Base-by-base conservation (phyloP, 2,888 invertebrate species). In the Drosophila silvestris region DNA sequence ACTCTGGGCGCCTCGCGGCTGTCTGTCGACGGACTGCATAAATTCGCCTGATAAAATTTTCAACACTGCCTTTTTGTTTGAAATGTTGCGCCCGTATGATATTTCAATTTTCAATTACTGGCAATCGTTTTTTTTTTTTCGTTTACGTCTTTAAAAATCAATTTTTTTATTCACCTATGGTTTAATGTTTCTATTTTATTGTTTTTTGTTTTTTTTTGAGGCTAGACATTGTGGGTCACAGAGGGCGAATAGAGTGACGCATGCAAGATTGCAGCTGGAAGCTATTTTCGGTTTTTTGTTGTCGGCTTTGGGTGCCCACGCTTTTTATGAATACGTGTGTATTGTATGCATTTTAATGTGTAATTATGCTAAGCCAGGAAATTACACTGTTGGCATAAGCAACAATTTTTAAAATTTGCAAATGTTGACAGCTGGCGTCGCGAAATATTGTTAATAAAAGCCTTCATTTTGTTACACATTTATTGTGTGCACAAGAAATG, bases 41-140 rank as follows among this genome's bases (percentile, higher is more conserved):
- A 85, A 85, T 83, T 75, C 70, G 81, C 33, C 67, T 74, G 81
- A 85, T 87, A 77, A 87, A 81, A 72, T 66, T 73, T 83, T 85
- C 85, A 85, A 71, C 75, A 73, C 66, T 70, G 82, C 72, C 68
- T 62, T 77, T 70, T 76, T 61, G 79, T 83, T 85, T 77, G 74
- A 85, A 86, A 80, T 78, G 64, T 74, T 76, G 81, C 83, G 74
- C 74, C 56, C 63, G 71, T 87, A 74, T 85, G 85, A 85, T 88
- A 88, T 88, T 85, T 85, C 88, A 85, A 85, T 88, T 88, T 88
- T 85, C 88, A 85, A 88, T 88, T 85, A 85, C 81, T 73, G 74
- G 71, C 74, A 66, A 70, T 56, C 41, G 41, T 32, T 58, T 41
- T 41, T 41, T 50, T n/a, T 16, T 22, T 44, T 12, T 26, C 26